Base-by-base conservation (phyloP, 2,797 vertebrate genomes). In the Oreochromis grahami region DNA sequence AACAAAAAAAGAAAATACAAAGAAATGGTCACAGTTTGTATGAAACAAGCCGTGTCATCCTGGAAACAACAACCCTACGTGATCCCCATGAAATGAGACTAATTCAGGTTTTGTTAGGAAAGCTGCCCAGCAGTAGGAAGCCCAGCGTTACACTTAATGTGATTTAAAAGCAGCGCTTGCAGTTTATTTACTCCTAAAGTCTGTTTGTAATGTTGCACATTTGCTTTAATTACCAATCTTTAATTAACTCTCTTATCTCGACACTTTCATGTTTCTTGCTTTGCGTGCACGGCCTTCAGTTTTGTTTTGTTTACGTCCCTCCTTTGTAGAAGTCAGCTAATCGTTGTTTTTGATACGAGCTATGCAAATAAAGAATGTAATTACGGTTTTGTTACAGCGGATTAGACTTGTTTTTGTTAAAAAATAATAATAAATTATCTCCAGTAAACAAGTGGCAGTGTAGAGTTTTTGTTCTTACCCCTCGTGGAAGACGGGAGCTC, bases 401-500 rank as follows among this genome's bases (percentile, higher is more conserved):
- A 53, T 74, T 32, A 65, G 10, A 19, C 10, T 5, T 6, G 10
- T 32, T 26, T n/a, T 72, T 74, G 7, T n/a, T 5, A 3, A 38
- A 63, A 63, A 5, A 14, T 26, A 19, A 36, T 9, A 0, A 11
- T 5, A 4, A 19, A 10, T 10, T 56, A 4, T 13, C 26, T 15
- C 2, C 8, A 15, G 7, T 56, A 41, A 29, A 80, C 32, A 24
- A 19, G 7, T 41, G 70, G n/a, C 48, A n/a, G 43, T 2, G 43
- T 19, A 7, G 19, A 13, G 6, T 79, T 5, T 56, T 53, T 74
- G 14, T 36, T 83, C 95, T 97, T 91, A 99, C 98, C 98, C 98
- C 72, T 99, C 98, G 2, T 99, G 98, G 89, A 99, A 99, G 83
- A 97, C 96, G 3, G 98, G 98, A 0, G 86, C 95, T 0, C 98